Base-by-base conservation (phyloP, 30 jellyfish, hydroid and myxozoan genomes). In the Chironex yamaguchii region DNA sequence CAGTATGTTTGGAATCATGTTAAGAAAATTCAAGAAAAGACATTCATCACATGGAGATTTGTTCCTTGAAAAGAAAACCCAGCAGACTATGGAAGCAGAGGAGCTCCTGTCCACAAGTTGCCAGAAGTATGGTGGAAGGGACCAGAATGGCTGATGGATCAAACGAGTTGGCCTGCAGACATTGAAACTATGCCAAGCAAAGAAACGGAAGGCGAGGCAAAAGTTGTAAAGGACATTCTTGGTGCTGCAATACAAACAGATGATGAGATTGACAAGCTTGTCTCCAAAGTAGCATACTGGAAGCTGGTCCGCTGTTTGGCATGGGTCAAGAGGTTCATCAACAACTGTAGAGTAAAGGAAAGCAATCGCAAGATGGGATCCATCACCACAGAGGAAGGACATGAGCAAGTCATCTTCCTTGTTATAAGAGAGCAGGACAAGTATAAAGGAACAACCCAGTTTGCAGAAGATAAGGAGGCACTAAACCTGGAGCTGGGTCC, bases 1-100 rank as follows among this genome's bases (percentile, higher is more conserved):
- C 90, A 82, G 75, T 90, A 72, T 62, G 97, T 82, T 0, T 1
- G 49, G 14, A 84, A 90, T 62, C 49, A 92, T 33, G 96, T 90
- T 4, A 74, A 52, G 65, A 83, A 90, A 66, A 90, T 81, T 1
- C 27, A 30, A 34, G 6, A 52, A 50, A 90, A 82, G 51, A 70
- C 49, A 11, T 58, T 4, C 77, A 34, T 90, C 50, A 66, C 34
- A 13, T 90, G 96, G 96, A 62, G 91, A 66, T 70, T 75, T n/a
- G 63, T 71, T 0, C 84, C 84, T 0, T 34, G 58, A 0, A 72
- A 85, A 21, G 51, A 52, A 0, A 85, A 85, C 62, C 95, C 95
- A 0, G 76, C 95, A 14, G 95, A 85, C 50, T 21, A 36, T 30
- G 90, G 78, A 29, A 85, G 89, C 36, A 53, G 84, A 12, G 84